Conservation (phyloP, 2,113 vertebrate species). For the Apodemus speciosus region DNA sequence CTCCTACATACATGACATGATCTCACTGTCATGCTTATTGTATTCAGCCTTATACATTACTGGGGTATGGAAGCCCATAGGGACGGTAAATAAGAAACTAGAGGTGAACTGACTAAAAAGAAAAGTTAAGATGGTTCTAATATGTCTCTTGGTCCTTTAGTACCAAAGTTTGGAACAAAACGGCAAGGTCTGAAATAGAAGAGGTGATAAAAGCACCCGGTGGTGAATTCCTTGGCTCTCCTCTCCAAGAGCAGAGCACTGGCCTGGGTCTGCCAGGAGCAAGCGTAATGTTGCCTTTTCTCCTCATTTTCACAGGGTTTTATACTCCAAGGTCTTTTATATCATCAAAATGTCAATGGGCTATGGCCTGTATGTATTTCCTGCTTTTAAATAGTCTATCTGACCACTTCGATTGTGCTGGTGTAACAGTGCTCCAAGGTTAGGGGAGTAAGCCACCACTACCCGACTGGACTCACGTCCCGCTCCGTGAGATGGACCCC, state of each 20-base stretch:
- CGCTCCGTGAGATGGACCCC: not conserved
- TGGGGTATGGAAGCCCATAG: not conserved
- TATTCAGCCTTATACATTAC: not conserved
- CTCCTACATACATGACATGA: not conserved
- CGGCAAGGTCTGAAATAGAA: not conserved
- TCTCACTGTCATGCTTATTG: not conserved
- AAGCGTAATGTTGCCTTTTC: not conserved
- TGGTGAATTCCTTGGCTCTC: rapidly evolving
- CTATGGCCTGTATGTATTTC: constrained; percentile 21
- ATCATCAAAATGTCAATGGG: constrained; percentile 20
- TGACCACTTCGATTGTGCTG: not conserved
- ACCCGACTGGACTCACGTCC: not conserved
- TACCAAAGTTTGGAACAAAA: constrained; percentile 20
- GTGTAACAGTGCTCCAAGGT: not conserved
- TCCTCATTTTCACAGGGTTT: not conserved
- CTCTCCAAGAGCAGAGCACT: not conserved
- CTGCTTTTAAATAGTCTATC: constrained; percentile 27
- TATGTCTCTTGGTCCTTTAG: not conserved
- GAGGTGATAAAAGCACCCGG: not conserved
- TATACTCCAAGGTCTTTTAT: not conserved
- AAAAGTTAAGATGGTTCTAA: not conserved
- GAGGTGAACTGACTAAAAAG: constrained; percentile 1
- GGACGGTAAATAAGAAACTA: not conserved
- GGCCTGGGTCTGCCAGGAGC: not conserved
- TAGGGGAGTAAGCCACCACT: not conserved